Percentiles rank a stretch among this genome's conserved stretches.
Conservation (phyloP, 2,888 invertebrate genomes). For the Bimastos eiseni region DNA sequence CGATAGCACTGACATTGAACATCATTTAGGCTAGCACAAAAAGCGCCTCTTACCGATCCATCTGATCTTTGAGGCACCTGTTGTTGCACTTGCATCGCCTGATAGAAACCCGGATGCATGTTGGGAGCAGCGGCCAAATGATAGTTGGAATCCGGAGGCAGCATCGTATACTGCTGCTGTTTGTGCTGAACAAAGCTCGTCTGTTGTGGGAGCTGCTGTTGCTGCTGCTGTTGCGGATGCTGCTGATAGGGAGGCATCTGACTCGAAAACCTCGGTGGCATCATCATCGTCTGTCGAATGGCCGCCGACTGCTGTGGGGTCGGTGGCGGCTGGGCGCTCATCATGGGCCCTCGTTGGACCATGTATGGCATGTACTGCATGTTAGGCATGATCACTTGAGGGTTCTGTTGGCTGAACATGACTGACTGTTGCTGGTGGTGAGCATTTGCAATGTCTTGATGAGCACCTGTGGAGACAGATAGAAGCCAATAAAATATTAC, state of each 20-base stretch:
- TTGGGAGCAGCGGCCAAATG: background rate
- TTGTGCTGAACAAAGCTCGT: background rate
- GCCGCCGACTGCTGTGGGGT: no score
- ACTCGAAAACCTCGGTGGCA: background rate
- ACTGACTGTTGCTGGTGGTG: background rate
- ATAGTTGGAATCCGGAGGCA: background rate
- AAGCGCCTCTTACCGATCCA: no score
- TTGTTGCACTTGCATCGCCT: background rate
- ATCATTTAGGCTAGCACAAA: no score
- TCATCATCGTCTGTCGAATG: background rate
- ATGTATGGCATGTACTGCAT: background rate
- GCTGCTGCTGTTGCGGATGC: background rate
- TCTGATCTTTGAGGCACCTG: background rate
- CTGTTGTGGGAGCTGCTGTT: background rate
- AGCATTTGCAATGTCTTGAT: background rate
- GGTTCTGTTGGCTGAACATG: background rate
- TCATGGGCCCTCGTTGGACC: background rate
- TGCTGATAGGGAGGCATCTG: background rate
- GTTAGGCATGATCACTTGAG: background rate
- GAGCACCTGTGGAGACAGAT: background rate
- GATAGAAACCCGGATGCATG: background rate
- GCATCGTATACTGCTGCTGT: background rate
- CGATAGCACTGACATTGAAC: no score
- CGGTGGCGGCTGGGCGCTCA: background rate
- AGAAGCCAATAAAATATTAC: background rate